phyloP scores from a whole-genome alignment of 1,140 invertebrate species.

The Zaprionus capensis region DNA sequence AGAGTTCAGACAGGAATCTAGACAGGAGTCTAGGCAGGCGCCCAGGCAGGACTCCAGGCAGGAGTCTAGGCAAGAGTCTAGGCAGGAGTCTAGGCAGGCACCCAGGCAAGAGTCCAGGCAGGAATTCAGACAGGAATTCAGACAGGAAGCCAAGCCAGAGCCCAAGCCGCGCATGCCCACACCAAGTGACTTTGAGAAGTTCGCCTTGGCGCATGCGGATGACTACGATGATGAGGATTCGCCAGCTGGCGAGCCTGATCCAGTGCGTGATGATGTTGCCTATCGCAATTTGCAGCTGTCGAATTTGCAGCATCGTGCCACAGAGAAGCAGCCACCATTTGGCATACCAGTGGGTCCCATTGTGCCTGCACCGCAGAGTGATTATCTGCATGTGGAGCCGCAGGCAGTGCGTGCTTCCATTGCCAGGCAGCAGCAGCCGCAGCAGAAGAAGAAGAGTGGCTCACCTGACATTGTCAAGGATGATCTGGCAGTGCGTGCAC shows the following conservation, averaged over 20 bases:
- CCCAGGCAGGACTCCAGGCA: constrained; percentile 88
- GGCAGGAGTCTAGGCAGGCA: constrained; percentile 84
- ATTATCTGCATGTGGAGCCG: constrained; percentile 92
- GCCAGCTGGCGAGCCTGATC: constrained; percentile 89
- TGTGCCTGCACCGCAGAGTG: constrained; percentile 88
- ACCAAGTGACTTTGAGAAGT: constrained; percentile 79
- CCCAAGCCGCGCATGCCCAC: constrained; percentile 87
- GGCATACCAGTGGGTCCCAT: constrained; percentile 94
- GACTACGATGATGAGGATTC: constrained; percentile 85
- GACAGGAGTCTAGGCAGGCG: constrained; percentile 88
- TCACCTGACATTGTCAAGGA: constrained; percentile 92
- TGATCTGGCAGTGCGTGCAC: constrained; percentile 92
- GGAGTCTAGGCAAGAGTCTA: constrained; percentile 85
- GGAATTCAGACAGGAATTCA: constrained; percentile 85
- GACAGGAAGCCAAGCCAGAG: constrained; percentile 84
- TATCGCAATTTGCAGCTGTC: constrained; percentile 91
- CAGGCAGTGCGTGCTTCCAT: constrained; percentile 62
- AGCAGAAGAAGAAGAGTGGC: constrained; percentile 79
- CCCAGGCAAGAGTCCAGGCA: constrained; percentile 88
- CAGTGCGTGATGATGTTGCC: constrained; percentile 92
- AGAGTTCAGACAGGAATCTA: constrained; percentile 89
- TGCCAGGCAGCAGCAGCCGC: not conserved
- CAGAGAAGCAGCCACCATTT: constrained; percentile 94
- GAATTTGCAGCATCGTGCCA: constrained; percentile 89
- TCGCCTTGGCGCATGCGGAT: constrained; percentile 73